Evolutionary conservation across 2,888 invertebrate species (phyloP), one percentile per base, ranked within the genome.

Genomic region (Archips crataeganus): DNA sequence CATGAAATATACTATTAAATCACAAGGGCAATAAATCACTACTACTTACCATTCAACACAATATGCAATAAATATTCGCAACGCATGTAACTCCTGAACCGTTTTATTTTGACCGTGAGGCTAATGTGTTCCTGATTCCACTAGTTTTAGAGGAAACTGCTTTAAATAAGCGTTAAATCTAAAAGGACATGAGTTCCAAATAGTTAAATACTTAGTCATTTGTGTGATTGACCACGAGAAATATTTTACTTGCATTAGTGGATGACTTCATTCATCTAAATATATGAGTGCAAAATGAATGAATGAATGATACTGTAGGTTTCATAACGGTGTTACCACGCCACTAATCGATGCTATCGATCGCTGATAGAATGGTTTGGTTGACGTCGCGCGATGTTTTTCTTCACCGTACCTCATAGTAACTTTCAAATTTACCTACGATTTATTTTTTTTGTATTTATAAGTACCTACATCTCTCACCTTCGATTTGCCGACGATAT

Each of bases 1-100:
- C 54, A 23, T 54, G 8, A 54, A 54, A 54, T 54, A 54, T 54
- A 23, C 54, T 23, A 54, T 54, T 54, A 54, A 54, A 54, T n/a
- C 23, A 54, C 49, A 49, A n/a, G 49, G 49, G n/a, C 49, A 23
- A 23, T n/a, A 54, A 23, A 54, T 54, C 5, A 54, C 23, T n/a
- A 54, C 23, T n/a, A 2, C 9, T 54, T 54, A 54, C 54, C 23
- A 23, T 45, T 23, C 54, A 15, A 9, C 54, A 54, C 54, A 54
- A 54, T 51, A 15, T 15, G 23, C 54, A 15, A 15, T 54, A 54
- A 54, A 9, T 15, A 54, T 54, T 54, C 54, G 54, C 54, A 23
- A 23, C 54, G 54, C 15, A 51, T 23, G 51, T 15, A 9, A 23
- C 8, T 23, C 6, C 54, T 23, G 54, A 23, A 54, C 23, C 54